Conservation (phyloP, 2,888 invertebrate genomes). For the Eristalinus aeneus region DNA sequence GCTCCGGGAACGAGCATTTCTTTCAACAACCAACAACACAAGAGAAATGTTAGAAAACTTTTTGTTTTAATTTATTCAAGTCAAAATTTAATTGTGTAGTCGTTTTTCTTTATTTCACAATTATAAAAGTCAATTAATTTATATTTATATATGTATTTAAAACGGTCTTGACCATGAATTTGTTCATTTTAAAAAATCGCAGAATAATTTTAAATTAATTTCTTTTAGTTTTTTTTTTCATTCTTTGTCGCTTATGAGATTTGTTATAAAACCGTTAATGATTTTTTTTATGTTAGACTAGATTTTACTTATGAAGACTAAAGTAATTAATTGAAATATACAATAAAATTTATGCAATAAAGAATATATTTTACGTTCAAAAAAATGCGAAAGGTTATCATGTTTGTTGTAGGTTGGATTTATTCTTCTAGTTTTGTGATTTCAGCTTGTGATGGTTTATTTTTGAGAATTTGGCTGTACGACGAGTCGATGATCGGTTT, state of each 20-base stretch:
- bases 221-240: slow-evolving; percentile 10
- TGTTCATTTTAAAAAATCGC: slow-evolving; percentile 18
- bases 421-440: slow-evolving; percentile 17
- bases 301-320: slow-evolving; percentile 61
- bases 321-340: slow-evolving; percentile 67
- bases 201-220: slow-evolving; percentile 14
- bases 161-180: slow-evolving; percentile 16
- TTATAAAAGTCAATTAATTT: slow-evolving; percentile 4
- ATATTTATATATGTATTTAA: background rate
- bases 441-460: slow-evolving; percentile 61
- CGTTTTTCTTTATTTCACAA: slow-evolving; percentile 1
- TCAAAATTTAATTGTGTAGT: slow-evolving; percentile 24
- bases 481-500: background rate
- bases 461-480: background rate
- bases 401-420: slow-evolving; percentile 43
- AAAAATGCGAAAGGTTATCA: slow-evolving; percentile 53
- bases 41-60: slow-evolving; percentile 3
- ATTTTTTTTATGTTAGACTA: slow-evolving; percentile 59
- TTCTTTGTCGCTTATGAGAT: slow-evolving; percentile 37
- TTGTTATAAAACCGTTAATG: slow-evolving; percentile 57
- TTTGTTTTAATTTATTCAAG: slow-evolving; percentile 19
- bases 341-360: slow-evolving; percentile 72
- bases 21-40: background rate
- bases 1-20: slow-evolving; percentile 27
- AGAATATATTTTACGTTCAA: slow-evolving; percentile 74